Percentiles rank a stretch among this genome's conserved stretches.
Evolutionary conservation across 1,140 invertebrate genomes (phyloP).

Genomic region (Ostrea denselamellosa): DNA sequence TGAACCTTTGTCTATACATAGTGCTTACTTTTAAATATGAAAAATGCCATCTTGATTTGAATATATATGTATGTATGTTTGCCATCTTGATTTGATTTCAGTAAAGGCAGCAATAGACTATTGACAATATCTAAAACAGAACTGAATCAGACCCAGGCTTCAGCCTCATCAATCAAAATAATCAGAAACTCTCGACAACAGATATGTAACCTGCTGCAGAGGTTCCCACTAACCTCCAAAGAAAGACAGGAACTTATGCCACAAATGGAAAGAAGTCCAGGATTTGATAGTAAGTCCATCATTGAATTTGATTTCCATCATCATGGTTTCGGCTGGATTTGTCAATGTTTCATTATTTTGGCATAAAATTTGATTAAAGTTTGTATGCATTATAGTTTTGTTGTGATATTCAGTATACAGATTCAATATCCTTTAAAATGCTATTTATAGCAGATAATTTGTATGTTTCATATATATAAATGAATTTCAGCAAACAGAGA

Average conservation of each 20-base stretch:
- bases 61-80: not conserved
- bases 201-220: slow-evolving; percentile 82
- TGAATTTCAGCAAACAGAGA: slow-evolving; percentile 68
- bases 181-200: slow-evolving; percentile 84
- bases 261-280: slow-evolving; percentile 80
- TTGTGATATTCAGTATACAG: not conserved
- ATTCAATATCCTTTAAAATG: not conserved
- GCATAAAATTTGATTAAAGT: not conserved
- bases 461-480: not conserved
- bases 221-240: slow-evolving; percentile 86
- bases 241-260: slow-evolving; percentile 85
- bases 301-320: not conserved
- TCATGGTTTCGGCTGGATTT: not conserved
- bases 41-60: no score
- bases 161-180: slow-evolving; percentile 85
- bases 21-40: no score
- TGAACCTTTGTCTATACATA: no score
- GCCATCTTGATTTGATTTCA: slow-evolving; percentile 68
- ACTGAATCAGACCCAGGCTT: slow-evolving; percentile 85
- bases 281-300: slow-evolving; percentile 71
- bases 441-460: not conserved
- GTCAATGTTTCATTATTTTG: not conserved
- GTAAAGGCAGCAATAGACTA: slow-evolving; percentile 85
- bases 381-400: not conserved
- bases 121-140: slow-evolving; percentile 88